Evolutionary conservation across 2,888 invertebrate species (phyloP), one percentile per base, ranked within the genome.

Genomic region (Apoda limacodes): DNA sequence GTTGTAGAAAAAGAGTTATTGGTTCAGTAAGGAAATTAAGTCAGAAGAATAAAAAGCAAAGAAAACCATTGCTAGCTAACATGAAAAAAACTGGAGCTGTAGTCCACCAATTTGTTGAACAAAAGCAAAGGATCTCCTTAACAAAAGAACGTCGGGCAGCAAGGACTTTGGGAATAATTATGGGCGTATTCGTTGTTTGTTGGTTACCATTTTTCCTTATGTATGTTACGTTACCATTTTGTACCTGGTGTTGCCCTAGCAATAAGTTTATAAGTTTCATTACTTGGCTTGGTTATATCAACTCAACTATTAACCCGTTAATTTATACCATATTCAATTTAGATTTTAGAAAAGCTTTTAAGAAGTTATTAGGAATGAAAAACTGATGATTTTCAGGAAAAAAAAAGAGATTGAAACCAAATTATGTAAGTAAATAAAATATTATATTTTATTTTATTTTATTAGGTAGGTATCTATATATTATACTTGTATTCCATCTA

Each of bases 121-220:
- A 93, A 57, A 91, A 92, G 44, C 93, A 93, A 62, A 84, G 91
- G 42, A 93, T 97, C 48, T 97, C 96, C 1, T 68, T 97, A 39
- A 95, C 95, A 2, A 91, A 97, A 55, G 98, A 98, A 61, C 83
- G 98, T 32, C 85, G 96, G 22, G 98, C 98, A 0, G 97, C 98
- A 0, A 83, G 97, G 30, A 98, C 97, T 1, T 83, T 98, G 2
- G 98, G 96, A 12, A 96, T 98, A 33, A 97, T 98, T 34, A 97
- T 98, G 90, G 97, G 97, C 4, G 96, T 96, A 1, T 98, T 98
- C 63, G 95, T 98, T 26, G 88, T 97, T 6, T 98, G 98, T 67
- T 98, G 98, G 98, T 82, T 98, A 37, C 98, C 98, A 3, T 98
- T 98, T 80, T 98, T 98, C 69, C 86, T 96, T 20, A 92, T 96